phyloP scores from a whole-genome alignment of 2,113 vertebrate species.

The Macquaria ambigua region DNA sequence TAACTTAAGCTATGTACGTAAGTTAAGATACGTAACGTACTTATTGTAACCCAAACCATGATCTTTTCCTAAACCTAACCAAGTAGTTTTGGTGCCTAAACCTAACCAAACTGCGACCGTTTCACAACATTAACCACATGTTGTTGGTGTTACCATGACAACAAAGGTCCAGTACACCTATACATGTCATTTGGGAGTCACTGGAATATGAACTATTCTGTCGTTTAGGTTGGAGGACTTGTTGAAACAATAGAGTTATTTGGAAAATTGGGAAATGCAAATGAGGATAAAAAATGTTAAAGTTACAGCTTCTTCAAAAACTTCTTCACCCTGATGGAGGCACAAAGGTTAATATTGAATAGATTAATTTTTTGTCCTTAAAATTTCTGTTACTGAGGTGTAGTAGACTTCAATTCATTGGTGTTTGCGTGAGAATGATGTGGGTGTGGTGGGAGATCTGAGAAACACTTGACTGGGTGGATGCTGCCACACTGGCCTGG shows the following conservation, averaged over 20 bases:
- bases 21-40: too few species aligned
- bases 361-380: neutral
- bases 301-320: neutral
- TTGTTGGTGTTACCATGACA: too few species aligned
- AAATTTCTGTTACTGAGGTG: conserved; percentile 1
- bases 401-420: neutral
- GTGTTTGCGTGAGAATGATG: conserved; percentile 17
- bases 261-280: neutral
- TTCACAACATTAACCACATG: too few species aligned
- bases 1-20: too few species aligned
- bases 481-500: conserved; percentile 48
- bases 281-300: neutral
- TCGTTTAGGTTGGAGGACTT: too few species aligned
- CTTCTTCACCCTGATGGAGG: neutral
- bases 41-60: too few species aligned
- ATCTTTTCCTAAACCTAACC: too few species aligned
- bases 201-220: too few species aligned
- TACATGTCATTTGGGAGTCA: too few species aligned
- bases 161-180: too few species aligned
- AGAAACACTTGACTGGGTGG: conserved; percentile 76
- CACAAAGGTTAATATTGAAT: neutral
- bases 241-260: neutral
- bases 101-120: too few species aligned
- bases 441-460: conserved; percentile 61
- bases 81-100: too few species aligned